Percentiles rank a stretch among this genome's conserved stretches.
Conservation (phyloP, 2,113 vertebrate genomes). For the Lathamus discolor region DNA sequence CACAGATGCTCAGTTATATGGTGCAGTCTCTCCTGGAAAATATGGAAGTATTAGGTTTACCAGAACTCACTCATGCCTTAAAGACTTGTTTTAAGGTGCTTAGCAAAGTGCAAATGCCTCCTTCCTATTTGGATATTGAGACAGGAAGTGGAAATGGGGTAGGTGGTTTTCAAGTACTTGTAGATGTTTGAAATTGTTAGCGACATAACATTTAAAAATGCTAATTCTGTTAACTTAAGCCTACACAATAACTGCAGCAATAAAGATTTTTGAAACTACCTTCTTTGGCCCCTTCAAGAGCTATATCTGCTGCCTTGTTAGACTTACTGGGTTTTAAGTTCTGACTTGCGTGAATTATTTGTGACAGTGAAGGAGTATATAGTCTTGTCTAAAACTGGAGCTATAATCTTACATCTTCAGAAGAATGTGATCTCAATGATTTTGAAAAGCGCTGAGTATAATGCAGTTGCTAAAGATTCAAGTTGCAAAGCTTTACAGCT, state of each 20-base stretch:
- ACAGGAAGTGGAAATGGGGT: conserved; percentile 54
- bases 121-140: conserved; percentile 84
- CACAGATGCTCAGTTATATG: conserved; percentile 91
- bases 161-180: background rate
- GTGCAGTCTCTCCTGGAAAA: conserved; percentile 79
- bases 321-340: background rate
- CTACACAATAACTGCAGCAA: background rate
- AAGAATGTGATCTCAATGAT: background rate
- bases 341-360: background rate
- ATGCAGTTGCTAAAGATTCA: background rate
- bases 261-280: background rate
- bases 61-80: conserved; percentile 86
- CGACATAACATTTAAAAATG: background rate
- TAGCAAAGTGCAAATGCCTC: conserved; percentile 96
- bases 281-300: background rate
- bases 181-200: background rate
- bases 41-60: conserved; percentile 74
- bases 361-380: background rate
- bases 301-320: background rate
- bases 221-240: background rate
- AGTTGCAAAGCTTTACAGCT: background rate
- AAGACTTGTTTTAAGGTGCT: conserved; percentile 92
- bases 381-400: background rate
- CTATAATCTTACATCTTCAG: background rate
- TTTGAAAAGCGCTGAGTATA: background rate